Conservation (phyloP, 1,140 invertebrate species). For the Drosophila nasuta region DNA sequence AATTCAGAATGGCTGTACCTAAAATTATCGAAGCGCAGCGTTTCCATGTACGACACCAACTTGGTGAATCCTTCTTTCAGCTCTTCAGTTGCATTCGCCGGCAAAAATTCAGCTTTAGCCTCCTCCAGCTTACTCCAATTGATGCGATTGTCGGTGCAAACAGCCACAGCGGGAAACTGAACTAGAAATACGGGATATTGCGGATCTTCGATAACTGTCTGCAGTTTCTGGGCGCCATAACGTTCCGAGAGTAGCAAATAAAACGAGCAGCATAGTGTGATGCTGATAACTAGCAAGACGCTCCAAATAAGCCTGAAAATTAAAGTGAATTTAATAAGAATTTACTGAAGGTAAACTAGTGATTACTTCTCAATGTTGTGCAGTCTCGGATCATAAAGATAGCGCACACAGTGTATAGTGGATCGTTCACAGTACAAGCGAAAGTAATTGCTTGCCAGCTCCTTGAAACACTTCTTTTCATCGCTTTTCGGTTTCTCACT, state of each 20-base stretch:
- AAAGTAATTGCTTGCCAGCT: constrained; percentile 61
- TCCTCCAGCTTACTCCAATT: constrained; percentile 70
- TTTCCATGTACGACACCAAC: constrained; percentile 58
- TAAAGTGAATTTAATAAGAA: not conserved
- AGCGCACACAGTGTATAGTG: constrained; percentile 75
- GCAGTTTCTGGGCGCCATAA: constrained; percentile 66
- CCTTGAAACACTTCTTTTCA: constrained; percentile 42
- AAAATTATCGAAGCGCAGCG: constrained; percentile 60
- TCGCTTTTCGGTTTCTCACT: not conserved
- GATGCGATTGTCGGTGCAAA: constrained; percentile 88
- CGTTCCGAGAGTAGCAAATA: constrained; percentile 68
- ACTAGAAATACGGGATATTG: constrained; percentile 89
- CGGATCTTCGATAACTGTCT: constrained; percentile 88
- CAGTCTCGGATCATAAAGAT: constrained; percentile 68
- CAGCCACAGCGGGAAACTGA: constrained; percentile 89
- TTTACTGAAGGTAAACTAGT: not conserved
- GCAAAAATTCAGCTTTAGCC: constrained; percentile 67
- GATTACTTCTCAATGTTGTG: constrained; percentile 68
- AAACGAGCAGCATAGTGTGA: constrained; percentile 56
- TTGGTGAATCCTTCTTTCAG: constrained; percentile 45
- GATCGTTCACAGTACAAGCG: constrained; percentile 72
- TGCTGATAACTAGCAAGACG: constrained; percentile 55
- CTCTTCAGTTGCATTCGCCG: constrained; percentile 52
- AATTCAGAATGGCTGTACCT: constrained; percentile 39
- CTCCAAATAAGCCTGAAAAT: constrained; percentile 62